Evolutionary conservation across 2,888 invertebrate species (phyloP).

Genomic region (Thyatira batis): DNA sequence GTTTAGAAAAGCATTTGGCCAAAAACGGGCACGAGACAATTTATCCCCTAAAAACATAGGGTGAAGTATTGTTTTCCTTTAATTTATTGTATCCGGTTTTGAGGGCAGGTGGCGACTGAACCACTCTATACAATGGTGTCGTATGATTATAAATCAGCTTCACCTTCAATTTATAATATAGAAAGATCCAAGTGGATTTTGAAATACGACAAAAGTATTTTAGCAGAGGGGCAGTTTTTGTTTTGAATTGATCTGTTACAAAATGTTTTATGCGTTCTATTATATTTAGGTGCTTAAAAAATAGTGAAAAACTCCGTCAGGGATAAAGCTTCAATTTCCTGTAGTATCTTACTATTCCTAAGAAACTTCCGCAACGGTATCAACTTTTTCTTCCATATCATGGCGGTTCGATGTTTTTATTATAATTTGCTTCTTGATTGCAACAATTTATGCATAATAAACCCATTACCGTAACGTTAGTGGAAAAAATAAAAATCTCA

Average conservation of each 20-base stretch:
- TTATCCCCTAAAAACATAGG: constrained; percentile 48
- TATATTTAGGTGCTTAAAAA: too few species aligned
- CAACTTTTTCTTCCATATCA: too few species aligned
- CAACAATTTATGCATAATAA: constrained; percentile 1
- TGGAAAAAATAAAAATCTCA: neutral
- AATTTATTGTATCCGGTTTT: constrained; percentile 77
- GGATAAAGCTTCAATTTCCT: too few species aligned
- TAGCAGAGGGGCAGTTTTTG: neutral
- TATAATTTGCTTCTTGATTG: neutral
- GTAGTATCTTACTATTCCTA: too few species aligned
- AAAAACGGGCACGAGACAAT: constrained; percentile 51
- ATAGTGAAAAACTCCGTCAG: too few species aligned
- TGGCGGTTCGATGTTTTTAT: neutral
- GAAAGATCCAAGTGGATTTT: neutral
- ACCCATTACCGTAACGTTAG: neutral
- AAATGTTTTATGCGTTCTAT: too few species aligned
- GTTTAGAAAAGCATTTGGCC: neutral
- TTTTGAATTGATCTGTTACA: neutral
- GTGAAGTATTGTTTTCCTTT: constrained; percentile 65
- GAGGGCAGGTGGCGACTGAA: constrained; percentile 65
- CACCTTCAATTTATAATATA: neutral
- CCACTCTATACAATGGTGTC: constrained; percentile 14
- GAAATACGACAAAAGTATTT: neutral
- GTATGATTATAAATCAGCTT: neutral
- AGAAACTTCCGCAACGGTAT: too few species aligned